phyloP scores from a whole-genome alignment of 2,113 vertebrate genomes.

The Lepisosteus oculatus region DNA sequence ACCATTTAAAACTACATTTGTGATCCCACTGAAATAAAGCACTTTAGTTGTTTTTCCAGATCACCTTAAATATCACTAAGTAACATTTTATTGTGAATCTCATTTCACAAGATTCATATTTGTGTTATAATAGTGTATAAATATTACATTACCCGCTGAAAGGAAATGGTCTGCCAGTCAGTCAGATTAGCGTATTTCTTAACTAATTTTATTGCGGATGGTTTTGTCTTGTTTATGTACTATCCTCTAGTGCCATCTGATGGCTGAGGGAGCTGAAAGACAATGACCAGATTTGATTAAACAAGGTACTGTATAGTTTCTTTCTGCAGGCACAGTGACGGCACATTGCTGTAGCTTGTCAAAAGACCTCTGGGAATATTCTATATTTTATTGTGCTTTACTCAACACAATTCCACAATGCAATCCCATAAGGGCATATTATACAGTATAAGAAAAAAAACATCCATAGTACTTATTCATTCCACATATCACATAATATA shows the following conservation, averaged over 20 bases:
- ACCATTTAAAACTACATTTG: too few species aligned
- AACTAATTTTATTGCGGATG: not conserved
- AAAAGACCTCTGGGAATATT: not conserved
- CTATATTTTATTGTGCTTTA: too few species aligned
- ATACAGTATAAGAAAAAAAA: too few species aligned
- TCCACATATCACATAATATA: too few species aligned
- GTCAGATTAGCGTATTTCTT: not conserved
- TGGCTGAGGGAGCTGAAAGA: slow-evolving; percentile 35
- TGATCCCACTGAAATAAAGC: too few species aligned
- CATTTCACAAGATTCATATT: too few species aligned
- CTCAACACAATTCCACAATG: too few species aligned
- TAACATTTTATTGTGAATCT: too few species aligned
- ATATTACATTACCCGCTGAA: not conserved
- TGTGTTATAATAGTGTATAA: not conserved
- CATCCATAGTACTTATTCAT: too few species aligned
- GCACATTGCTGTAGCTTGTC: not conserved
- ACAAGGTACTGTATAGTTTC: not conserved
- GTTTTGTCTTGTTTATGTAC: slow-evolving; percentile 16
- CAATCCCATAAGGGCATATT: too few species aligned
- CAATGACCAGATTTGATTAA: not conserved
- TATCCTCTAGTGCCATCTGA: slow-evolving; percentile 69
- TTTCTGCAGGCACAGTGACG: not conserved
- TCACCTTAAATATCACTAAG: too few species aligned
- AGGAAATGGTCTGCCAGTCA: not conserved
- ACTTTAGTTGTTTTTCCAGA: too few species aligned